These are phyloP conservation scores for Steinernema carpocapsae DNA, from an alignment of 2,888 invertebrate genomes.

Conservation along the genomic window DNA sequence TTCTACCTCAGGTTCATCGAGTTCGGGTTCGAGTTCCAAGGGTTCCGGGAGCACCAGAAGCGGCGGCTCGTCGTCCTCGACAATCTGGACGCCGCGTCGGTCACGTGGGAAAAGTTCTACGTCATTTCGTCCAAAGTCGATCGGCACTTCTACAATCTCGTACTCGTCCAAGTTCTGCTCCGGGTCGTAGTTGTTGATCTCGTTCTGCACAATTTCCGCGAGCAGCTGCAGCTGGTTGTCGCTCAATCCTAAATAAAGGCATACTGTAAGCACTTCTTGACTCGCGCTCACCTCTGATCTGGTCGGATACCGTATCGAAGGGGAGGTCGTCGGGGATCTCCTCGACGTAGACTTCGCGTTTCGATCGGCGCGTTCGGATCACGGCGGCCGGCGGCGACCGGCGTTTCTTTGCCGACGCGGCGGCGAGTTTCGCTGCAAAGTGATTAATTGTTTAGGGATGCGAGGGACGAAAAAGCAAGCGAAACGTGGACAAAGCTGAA, in stretches of 20 bases:
- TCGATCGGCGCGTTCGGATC: conserved; percentile 13
- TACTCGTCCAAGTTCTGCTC: conserved; percentile 43
- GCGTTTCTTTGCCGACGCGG: not conserved
- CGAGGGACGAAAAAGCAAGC: too few species aligned
- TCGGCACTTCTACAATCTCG: conserved; percentile 49
- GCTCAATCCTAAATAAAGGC: conserved; percentile 48
- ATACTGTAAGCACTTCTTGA: too few species aligned
- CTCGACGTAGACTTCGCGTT: conserved; percentile 44
- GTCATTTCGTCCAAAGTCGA: conserved; percentile 10
- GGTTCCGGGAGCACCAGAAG: not conserved
- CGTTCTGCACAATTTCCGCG: conserved; percentile 50
- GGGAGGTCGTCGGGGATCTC: conserved; percentile 38
- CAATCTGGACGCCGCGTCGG: conserved; percentile 35
- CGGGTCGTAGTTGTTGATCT: conserved; percentile 48
- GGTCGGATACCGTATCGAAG: conserved; percentile 14
- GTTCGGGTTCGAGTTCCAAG: not conserved
- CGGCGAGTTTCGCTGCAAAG: not conserved
- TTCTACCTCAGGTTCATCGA: not conserved
- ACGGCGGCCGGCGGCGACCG: not conserved
- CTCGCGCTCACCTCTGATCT: not conserved
- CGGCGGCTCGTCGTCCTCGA: not conserved
- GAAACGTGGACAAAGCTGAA: too few species aligned
- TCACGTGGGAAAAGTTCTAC: conserved; percentile 44
- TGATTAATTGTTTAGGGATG: not conserved
- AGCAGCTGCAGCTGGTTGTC: conserved; percentile 48